Evolutionary conservation across 2,113 vertebrate genomes (phyloP).

Genomic region (Paramisgurnus dabryanus): DNA sequence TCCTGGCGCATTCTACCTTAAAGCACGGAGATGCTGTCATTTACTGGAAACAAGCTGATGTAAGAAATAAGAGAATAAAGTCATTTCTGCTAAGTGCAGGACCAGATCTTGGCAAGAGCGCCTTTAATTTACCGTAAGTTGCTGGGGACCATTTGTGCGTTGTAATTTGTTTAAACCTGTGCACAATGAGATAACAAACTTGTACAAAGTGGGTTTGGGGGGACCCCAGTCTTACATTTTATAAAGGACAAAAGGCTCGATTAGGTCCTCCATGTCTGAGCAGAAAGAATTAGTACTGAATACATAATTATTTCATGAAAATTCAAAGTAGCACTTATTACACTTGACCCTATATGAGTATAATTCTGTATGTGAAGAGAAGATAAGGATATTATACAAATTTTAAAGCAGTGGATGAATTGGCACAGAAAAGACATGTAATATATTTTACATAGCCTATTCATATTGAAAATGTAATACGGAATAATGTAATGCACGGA

Average conservation of each 20-base stretch:
- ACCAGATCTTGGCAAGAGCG: slow-evolving; percentile 54
- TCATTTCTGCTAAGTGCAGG: slow-evolving; percentile 61
- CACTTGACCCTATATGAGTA: too few species aligned
- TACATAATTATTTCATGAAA: too few species aligned
- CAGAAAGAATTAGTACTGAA: too few species aligned
- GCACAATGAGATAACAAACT: not conserved
- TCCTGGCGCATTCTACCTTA: slow-evolving; percentile 47
- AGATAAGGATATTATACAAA: too few species aligned
- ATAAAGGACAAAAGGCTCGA: not conserved
- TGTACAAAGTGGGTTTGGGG: not conserved
- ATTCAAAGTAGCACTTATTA: too few species aligned
- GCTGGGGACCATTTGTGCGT: slow-evolving; percentile 20
- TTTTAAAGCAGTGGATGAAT: too few species aligned
- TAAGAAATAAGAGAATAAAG: slow-evolving; percentile 57
- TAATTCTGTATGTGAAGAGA: too few species aligned
- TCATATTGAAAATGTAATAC: too few species aligned
- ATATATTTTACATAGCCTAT: too few species aligned
- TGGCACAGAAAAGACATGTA: too few species aligned
- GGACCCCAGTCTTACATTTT: not conserved
- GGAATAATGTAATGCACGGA: too few species aligned
- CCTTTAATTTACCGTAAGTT: slow-evolving; percentile 60
- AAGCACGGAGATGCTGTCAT: slow-evolving; percentile 42
- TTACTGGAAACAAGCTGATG: slow-evolving; percentile 54
- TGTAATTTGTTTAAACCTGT: slow-evolving; percentile 40
- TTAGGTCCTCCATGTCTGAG: too few species aligned